Evolutionary conservation across 2,113 vertebrate genomes (phyloP).

Genomic region (Eublepharis macularius): DNA sequence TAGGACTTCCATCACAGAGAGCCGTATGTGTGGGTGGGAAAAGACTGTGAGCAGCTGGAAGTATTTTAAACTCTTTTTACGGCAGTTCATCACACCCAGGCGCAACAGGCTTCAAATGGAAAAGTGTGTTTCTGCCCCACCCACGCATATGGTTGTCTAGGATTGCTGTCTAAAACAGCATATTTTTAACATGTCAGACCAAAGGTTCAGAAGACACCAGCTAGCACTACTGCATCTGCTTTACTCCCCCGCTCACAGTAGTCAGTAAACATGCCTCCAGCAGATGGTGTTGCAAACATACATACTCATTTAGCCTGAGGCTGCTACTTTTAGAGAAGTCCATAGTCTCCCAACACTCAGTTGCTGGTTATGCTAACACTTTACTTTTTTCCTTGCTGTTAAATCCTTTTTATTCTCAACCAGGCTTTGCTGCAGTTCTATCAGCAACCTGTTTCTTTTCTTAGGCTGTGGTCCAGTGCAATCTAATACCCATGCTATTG

Average conservation of each 20-base stretch:
- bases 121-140: neutral
- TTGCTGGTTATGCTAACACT: neutral
- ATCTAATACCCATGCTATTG: neutral
- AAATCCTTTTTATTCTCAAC: neutral
- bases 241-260: neutral
- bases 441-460: neutral
- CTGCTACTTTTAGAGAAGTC: neutral
- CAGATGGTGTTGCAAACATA: neutral
- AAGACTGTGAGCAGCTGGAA: neutral
- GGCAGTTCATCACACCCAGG: neutral
- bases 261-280: neutral
- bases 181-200: neutral
- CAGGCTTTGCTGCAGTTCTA: neutral
- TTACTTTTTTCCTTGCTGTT: neutral
- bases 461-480: neutral
- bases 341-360: neutral
- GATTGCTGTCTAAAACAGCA: neutral
- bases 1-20: neutral
- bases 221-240: neutral
- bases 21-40: neutral
- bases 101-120: neutral
- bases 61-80: neutral
- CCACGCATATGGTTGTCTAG: neutral
- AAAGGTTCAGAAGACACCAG: neutral
- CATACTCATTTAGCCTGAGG: neutral